phyloP scores from a whole-genome alignment of 2,888 invertebrate species.

The Biston betularia region DNA sequence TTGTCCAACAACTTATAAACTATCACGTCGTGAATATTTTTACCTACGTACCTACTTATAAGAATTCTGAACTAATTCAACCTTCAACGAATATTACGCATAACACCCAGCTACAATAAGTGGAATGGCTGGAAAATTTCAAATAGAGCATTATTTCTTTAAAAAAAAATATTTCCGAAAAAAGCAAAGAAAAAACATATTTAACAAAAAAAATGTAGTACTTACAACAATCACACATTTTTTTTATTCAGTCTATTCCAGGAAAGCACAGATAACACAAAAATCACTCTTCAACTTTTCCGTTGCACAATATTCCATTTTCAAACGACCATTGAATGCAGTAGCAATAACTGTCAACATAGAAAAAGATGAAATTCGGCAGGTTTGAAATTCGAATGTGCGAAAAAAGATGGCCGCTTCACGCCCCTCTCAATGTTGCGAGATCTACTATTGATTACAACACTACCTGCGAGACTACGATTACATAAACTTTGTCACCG shows the following conservation, averaged over 20 bases:
- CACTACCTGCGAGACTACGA: slow-evolving; percentile 53
- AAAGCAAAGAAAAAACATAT: neutral
- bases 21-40: neutral
- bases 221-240: slow-evolving; percentile 43
- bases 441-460: slow-evolving; percentile 61
- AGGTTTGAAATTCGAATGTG: slow-evolving; percentile 45
- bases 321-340: slow-evolving; percentile 35
- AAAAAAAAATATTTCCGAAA: no score
- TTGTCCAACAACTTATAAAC: neutral
- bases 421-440: slow-evolving; percentile 58
- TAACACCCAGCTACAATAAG: no score
- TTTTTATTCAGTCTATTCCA: slow-evolving; percentile 15
- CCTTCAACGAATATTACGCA: neutral
- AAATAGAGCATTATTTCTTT: no score
- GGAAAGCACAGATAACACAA: slow-evolving; percentile 24
- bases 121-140: no score
- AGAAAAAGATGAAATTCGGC: slow-evolving; percentile 48
- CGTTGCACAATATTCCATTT: slow-evolving; percentile 35
- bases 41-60: neutral
- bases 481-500: slow-evolving; percentile 69
- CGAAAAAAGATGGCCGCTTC: slow-evolving; percentile 50
- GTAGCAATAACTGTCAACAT: slow-evolving; percentile 37
- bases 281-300: slow-evolving; percentile 23
- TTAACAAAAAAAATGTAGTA: slow-evolving; percentile 11
- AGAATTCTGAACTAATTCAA: neutral